These are phyloP conservation scores for Indicator maculatus DNA, from an alignment of 2,113 vertebrate genomes.

Conservation along the genomic window DNA sequence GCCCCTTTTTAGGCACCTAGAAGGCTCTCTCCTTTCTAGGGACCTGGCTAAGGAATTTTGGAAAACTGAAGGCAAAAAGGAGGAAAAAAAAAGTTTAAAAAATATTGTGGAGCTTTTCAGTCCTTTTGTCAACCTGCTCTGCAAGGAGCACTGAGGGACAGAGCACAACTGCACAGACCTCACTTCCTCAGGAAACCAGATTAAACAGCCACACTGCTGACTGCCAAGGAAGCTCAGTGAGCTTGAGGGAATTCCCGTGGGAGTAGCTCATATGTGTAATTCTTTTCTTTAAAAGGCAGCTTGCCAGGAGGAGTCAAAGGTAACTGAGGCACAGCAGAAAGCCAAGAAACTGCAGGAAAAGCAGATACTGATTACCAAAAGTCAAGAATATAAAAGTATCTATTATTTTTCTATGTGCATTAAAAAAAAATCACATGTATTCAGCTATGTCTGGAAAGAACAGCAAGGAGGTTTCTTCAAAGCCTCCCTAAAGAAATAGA, in stretches of 20 bases:
- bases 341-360: not conserved
- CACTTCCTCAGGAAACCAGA: slow-evolving; percentile 1
- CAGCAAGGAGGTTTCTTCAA: not conserved
- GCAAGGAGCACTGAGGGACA: not conserved
- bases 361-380: not conserved
- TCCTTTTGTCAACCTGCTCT: not conserved
- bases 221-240: not conserved
- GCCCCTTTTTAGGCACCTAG: not conserved
- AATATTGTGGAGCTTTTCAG: not conserved
- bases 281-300: not conserved
- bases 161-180: not conserved
- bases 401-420: not conserved
- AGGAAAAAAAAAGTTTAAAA: not conserved
- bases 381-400: not conserved
- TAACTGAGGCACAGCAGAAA: not conserved
- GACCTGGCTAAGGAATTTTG: not conserved
- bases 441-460: not conserved
- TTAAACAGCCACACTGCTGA: not conserved
- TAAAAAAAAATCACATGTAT: not conserved
- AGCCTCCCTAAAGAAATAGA: not conserved
- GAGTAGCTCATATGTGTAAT: not conserved
- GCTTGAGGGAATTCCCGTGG: not conserved
- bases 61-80: not conserved
- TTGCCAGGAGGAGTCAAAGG: not conserved
- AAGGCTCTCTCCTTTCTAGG: no score